phyloP scores from a whole-genome alignment of 1,140 invertebrate species.

The Hypsibius dujardini region DNA sequence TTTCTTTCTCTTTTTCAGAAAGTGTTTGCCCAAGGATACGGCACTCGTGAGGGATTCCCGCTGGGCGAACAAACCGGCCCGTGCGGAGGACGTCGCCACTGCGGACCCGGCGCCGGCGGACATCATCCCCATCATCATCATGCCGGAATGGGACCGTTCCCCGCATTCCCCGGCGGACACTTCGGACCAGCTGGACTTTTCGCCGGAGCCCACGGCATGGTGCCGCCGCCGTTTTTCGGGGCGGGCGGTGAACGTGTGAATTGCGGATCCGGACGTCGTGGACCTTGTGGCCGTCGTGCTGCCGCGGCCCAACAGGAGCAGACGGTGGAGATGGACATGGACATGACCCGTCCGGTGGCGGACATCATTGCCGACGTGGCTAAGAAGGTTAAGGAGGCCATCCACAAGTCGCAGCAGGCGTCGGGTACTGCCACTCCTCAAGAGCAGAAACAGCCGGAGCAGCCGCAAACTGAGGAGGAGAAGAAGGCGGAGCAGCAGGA shows the following conservation, averaged over 20 bases:
- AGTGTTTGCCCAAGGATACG: not conserved
- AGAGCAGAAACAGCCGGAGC: slow-evolving; percentile 17
- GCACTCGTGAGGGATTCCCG: slow-evolving; percentile 14
- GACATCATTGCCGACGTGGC: not conserved
- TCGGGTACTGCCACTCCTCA: not conserved
- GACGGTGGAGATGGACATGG: slow-evolving; percentile 1
- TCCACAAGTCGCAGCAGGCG: not conserved
- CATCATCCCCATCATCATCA: no score
- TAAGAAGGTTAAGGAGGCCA: not conserved
- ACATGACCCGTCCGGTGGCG: not conserved
- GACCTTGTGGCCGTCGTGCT: no score
- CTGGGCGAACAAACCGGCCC: no score
- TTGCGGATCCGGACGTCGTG: no score
- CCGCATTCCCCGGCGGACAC: no score
- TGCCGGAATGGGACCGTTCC: no score
- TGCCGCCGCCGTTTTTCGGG: slow-evolving; percentile 3
- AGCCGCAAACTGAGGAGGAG: slow-evolving; percentile 20
- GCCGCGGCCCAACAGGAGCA: not conserved
- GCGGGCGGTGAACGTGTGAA: no score
- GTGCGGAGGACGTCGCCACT: not conserved
- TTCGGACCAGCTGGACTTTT: no score
- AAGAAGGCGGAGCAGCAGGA: slow-evolving; percentile 22
- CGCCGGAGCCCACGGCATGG: not conserved
- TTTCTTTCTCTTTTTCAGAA: not conserved
- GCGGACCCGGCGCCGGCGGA: no score